Conservation (phyloP, 2,797 vertebrate species). For the Otolemur crassicaudatus region DNA sequence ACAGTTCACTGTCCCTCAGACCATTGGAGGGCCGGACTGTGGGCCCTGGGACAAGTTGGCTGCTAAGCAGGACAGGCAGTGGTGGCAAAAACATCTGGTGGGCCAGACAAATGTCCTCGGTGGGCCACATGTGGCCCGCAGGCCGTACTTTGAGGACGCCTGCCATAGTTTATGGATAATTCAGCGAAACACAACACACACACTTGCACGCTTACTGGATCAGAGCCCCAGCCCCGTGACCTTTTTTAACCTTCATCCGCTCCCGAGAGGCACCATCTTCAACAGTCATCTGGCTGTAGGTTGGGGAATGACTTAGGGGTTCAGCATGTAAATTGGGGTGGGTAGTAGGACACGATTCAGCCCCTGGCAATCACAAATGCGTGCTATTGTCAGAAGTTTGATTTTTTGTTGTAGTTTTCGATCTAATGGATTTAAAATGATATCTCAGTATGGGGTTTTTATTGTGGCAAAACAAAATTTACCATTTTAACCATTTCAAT, state of each 20-base stretch:
- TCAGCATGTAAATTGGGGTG: background rate
- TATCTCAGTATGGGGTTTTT: background rate
- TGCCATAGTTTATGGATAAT: background rate
- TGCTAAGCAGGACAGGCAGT: no score
- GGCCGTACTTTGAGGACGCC: no score
- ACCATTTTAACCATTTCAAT: background rate
- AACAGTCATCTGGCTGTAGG: no score
- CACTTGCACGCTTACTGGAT: background rate
- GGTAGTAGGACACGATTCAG: background rate
- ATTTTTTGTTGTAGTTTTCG: background rate
- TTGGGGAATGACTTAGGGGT: fast-evolving
- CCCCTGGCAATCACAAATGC: background rate
- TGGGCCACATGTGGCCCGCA: no score
- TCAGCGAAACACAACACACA: background rate
- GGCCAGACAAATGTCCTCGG: no score
- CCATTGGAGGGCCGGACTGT: no score
- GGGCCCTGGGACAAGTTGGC: no score
- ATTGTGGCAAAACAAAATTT: background rate
- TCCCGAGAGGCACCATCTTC: background rate
- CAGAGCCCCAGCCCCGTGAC: background rate
- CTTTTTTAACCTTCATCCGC: background rate
- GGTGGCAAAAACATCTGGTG: no score
- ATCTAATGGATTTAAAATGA: background rate
- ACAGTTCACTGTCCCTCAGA: no score
- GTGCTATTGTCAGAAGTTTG: background rate